These are phyloP conservation scores for Nezara viridula DNA, from an alignment of 2,888 invertebrate species.

Conservation along the genomic window DNA sequence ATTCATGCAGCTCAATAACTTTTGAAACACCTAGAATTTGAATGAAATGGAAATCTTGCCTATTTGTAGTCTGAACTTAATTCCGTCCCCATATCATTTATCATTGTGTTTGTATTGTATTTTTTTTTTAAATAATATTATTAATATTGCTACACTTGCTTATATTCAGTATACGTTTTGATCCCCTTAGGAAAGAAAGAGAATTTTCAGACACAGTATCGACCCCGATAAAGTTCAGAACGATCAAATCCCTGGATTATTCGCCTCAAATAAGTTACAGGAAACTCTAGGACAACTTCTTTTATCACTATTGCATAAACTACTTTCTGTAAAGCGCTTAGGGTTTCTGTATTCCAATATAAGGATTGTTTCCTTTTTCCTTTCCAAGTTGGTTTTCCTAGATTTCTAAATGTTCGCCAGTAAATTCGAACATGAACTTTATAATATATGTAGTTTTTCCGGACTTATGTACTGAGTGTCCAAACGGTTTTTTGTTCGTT, in stretches of 20 bases:
- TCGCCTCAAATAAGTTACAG: conserved; percentile 5
- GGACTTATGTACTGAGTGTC: not conserved
- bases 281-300: not conserved
- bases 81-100: no score
- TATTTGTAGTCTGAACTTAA: no score
- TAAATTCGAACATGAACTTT: not conserved
- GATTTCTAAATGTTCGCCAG: not conserved
- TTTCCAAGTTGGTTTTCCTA: not conserved
- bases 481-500: no score
- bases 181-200: not conserved
- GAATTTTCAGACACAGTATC: not conserved
- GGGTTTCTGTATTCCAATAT: not conserved
- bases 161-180: not conserved
- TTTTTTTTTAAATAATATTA: no score
- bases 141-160: no score
- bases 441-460: not conserved
- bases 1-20: no score
- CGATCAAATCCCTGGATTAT: not conserved
- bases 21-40: no score
- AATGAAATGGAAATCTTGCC: no score
- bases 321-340: conserved; percentile 14
- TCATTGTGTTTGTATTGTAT: no score
- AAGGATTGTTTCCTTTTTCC: not conserved
- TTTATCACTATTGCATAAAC: not conserved
- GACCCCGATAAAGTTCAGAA: not conserved